phyloP scores from a whole-genome alignment of 2,888 invertebrate genomes.

The Aspidiotus rigidus region DNA sequence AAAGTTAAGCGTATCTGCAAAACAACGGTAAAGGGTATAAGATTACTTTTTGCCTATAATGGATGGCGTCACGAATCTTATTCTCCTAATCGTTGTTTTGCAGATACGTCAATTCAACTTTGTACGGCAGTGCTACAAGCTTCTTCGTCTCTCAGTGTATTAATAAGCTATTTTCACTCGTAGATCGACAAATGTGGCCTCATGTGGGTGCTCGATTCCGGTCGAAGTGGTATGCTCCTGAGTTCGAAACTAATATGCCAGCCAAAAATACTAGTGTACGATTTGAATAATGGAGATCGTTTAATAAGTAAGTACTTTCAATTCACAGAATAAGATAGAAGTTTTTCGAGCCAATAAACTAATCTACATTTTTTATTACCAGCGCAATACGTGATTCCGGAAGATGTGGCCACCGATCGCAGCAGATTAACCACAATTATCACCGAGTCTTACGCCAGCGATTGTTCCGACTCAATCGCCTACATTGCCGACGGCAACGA shows the following conservation, averaged over 20 bases:
- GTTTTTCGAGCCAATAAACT: not conserved
- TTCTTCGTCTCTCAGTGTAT: no score
- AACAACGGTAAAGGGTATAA: no score
- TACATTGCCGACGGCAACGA: constrained; percentile 61
- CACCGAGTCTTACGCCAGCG: constrained; percentile 50
- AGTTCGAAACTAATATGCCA: constrained; percentile 49
- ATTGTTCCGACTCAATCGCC: constrained; percentile 54
- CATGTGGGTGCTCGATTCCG: constrained; percentile 70
- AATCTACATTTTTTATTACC: not conserved
- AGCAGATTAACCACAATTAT: constrained; percentile 48
- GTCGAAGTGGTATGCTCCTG: constrained; percentile 53
- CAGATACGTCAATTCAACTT: no score
- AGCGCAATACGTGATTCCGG: constrained; percentile 38
- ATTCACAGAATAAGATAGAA: not conserved
- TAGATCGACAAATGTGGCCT: constrained; percentile 60
- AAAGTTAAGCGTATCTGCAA: no score
- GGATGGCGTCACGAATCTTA: no score
- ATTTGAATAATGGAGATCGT: constrained; percentile 48
- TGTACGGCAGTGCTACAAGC: no score
- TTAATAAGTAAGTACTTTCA: constrained; percentile 5
- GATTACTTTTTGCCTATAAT: no score
- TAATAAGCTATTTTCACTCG: not conserved
- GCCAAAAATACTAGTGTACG: constrained; percentile 60
- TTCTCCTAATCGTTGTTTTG: no score
- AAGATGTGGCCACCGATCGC: constrained; percentile 1